Conservation (phyloP, 2,113 vertebrate species). For the Chunga burmeisteri region DNA sequence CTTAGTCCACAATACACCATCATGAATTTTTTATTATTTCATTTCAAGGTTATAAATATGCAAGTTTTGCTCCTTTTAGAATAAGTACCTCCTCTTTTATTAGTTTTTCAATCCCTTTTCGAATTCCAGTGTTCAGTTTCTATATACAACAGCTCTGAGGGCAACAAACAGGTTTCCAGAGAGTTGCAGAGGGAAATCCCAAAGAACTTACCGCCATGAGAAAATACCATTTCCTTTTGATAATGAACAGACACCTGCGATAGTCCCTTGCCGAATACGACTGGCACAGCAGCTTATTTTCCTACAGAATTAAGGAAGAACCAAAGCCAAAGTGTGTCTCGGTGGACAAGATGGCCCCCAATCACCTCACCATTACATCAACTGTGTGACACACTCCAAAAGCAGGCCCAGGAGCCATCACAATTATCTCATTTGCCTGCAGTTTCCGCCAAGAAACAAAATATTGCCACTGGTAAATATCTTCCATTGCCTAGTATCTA, state of each 20-base stretch:
- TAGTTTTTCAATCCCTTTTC: neutral
- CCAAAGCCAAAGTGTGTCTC: constrained; percentile 42
- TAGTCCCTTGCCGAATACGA: neutral
- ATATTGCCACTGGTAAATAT: constrained; percentile 1
- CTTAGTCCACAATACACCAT: neutral
- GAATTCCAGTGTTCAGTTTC: neutral
- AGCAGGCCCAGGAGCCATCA: constrained; percentile 24
- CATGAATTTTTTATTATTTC: neutral
- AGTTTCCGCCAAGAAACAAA: constrained; percentile 42
- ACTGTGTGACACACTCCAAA: constrained; percentile 14
- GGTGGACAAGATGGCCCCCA: neutral
- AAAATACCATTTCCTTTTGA: constrained; percentile 46
- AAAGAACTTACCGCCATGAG: neutral
- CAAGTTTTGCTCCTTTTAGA: neutral
- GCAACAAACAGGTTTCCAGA: neutral
- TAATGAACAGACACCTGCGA: constrained; percentile 2
- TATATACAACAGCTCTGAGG: neutral
- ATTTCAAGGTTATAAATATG: constrained; percentile 9
- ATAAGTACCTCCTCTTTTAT: neutral
- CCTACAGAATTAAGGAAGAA: constrained; percentile 47
- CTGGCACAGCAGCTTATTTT: constrained; percentile 38
- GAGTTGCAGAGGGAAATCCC: neutral
- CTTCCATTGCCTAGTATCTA: neutral
- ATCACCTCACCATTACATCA: constrained; percentile 50
- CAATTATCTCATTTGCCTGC: neutral